Percentiles rank a stretch among this genome's conserved stretches.
Conservation (phyloP, 2,888 invertebrate species). For the Mythimna loreyi region DNA sequence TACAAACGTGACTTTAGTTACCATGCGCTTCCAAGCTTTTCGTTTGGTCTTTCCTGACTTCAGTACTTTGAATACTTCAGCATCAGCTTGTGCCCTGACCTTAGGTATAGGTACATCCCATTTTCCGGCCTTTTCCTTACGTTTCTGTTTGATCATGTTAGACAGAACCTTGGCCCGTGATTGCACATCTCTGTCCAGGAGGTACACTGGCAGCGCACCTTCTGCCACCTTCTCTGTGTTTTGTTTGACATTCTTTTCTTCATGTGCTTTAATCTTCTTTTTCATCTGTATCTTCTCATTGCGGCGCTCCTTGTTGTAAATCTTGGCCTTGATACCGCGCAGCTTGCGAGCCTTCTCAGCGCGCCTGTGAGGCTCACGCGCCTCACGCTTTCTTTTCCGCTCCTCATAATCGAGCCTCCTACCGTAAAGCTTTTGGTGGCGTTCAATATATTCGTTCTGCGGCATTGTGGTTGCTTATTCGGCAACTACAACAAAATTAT, state of each 20-base stretch:
- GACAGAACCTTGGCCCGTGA: slow-evolving; percentile 98
- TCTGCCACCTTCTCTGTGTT: slow-evolving; percentile 96
- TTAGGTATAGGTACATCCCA: slow-evolving; percentile 99
- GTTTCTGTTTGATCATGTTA: slow-evolving; percentile 99
- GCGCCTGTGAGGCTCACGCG: slow-evolving; percentile 97
- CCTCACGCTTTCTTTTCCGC: slow-evolving; percentile 98
- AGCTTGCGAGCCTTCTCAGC: slow-evolving; percentile 97
- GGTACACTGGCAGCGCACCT: slow-evolving; percentile 98
- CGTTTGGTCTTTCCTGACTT: slow-evolving; percentile 97
- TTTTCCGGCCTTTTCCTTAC: slow-evolving; percentile 99
- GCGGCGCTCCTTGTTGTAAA: slow-evolving; percentile 98
- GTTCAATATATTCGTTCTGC: slow-evolving; percentile 99
- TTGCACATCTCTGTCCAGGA: slow-evolving; percentile 99
- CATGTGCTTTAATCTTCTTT: slow-evolving; percentile 99
- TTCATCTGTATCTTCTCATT: slow-evolving; percentile 99
- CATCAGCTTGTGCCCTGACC: slow-evolving; percentile 98
- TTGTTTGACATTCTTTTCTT: slow-evolving; percentile 97
- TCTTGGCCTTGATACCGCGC: slow-evolving; percentile 98
- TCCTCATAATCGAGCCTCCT: slow-evolving; percentile 99
- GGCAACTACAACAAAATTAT: slow-evolving; percentile 90
- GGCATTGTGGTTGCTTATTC: slow-evolving; percentile 94
- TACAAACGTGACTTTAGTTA: slow-evolving; percentile 99
- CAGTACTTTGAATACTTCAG: slow-evolving; percentile 98
- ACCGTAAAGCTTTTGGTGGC: slow-evolving; percentile 99
- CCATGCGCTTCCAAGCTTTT: slow-evolving; percentile 99